Conservation (phyloP, 2,797 vertebrate genomes). For the Prionace glauca region DNA sequence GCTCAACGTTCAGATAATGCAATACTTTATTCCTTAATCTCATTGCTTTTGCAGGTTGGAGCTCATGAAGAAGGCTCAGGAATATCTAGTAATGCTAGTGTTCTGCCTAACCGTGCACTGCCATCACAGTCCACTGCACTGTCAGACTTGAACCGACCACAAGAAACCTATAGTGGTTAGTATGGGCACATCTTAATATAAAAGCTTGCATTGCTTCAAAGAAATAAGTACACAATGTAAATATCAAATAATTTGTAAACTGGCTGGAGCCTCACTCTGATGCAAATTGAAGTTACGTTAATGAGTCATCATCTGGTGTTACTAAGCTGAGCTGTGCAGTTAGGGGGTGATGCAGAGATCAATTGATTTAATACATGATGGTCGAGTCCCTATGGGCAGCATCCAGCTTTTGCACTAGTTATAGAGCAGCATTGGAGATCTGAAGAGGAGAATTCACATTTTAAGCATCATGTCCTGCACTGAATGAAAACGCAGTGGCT, state of each 20-base stretch:
- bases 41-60: conserved; percentile 61
- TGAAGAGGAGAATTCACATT: background rate
- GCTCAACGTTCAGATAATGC: background rate
- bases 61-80: conserved; percentile 73
- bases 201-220: background rate
- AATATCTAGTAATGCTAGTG: conserved; percentile 67
- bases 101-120: conserved; percentile 80
- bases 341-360: background rate
- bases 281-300: background rate
- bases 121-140: conserved; percentile 69
- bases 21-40: background rate
- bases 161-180: conserved; percentile 62
- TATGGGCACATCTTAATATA: background rate
- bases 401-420: background rate
- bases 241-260: background rate
- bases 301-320: background rate
- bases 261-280: background rate
- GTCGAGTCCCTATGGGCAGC: background rate
- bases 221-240: background rate
- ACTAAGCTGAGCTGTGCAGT: background rate
- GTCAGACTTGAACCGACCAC: conserved; percentile 57
- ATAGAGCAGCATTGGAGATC: background rate
- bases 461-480: background rate
- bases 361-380: background rate
- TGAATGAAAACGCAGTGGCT: background rate